Conservation (phyloP, 1,140 invertebrate species). For the Chionoecetes opilio region DNA sequence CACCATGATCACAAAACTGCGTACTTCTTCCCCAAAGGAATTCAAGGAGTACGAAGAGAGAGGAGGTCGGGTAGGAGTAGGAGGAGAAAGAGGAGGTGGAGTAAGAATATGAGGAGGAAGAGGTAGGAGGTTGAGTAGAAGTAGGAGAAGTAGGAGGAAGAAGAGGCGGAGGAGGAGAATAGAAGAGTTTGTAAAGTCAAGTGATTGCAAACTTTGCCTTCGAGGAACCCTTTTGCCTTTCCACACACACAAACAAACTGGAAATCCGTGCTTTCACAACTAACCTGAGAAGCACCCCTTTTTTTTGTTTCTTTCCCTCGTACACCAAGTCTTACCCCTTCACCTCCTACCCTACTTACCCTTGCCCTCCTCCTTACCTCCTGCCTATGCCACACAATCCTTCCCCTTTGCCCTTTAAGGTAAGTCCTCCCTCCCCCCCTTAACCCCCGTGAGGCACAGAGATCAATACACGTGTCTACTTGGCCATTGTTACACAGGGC, state of each 20-base stretch:
- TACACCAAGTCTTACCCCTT: neutral
- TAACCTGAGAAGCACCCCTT: neutral
- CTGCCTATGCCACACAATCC: too few species aligned
- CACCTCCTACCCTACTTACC: neutral
- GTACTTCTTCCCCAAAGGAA: neutral
- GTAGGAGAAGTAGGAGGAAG: neutral
- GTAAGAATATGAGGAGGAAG: too few species aligned
- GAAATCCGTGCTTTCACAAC: neutral
- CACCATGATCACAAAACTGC: neutral
- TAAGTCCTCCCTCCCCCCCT: neutral
- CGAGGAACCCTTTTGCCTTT: neutral
- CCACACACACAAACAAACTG: neutral
- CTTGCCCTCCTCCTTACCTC: neutral
- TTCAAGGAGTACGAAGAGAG: too few species aligned
- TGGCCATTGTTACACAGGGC: neutral
- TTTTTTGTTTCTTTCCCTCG: neutral
- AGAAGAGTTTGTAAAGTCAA: neutral
- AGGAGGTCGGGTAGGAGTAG: neutral
- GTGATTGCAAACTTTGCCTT: neutral
- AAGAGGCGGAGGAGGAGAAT: neutral
- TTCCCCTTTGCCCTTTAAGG: neutral
- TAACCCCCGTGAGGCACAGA: too few species aligned
- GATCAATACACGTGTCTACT: constrained; percentile 20
- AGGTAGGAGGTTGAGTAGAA: neutral
- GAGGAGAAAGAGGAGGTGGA: neutral